phyloP scores from a whole-genome alignment of 1,140 invertebrate species.

The Callitettix versicolor region DNA sequence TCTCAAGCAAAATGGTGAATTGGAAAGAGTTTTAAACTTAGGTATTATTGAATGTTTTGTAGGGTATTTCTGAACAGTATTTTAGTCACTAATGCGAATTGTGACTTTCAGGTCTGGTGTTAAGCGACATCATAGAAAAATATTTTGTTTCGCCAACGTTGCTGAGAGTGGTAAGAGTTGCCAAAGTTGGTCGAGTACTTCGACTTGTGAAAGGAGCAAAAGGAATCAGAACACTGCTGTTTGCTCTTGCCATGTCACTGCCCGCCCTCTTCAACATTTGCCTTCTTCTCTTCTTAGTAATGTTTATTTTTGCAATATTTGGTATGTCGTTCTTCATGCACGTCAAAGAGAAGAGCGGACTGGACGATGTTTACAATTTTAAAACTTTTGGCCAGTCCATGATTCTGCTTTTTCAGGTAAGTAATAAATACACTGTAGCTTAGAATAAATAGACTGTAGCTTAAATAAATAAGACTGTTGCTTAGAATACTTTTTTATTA shows the following conservation, averaged over 20 bases:
- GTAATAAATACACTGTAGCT: background rate
- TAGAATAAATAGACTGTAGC: background rate
- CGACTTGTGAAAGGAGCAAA: slow-evolving; percentile 95
- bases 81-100: no score
- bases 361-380: slow-evolving; percentile 97
- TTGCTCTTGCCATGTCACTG: slow-evolving; percentile 94
- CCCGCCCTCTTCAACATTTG: slow-evolving; percentile 98
- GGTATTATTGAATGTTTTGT: no score
- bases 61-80: no score
- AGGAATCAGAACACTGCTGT: slow-evolving; percentile 91
- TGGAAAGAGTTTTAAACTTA: no score
- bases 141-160: slow-evolving; percentile 96
- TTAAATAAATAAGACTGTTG: no score
- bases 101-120: slow-evolving; percentile 66
- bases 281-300: slow-evolving; percentile 91
- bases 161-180: slow-evolving; percentile 91
- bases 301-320: slow-evolving; percentile 99
- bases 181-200: slow-evolving; percentile 92
- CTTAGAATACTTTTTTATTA: no score
- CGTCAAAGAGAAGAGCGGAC: slow-evolving; percentile 82
- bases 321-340: slow-evolving; percentile 99
- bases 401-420: slow-evolving; percentile 90
- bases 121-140: slow-evolving; percentile 92
- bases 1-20: no score
- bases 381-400: slow-evolving; percentile 97